Base-by-base conservation (phyloP, 2,797 vertebrate species). In the Alexandromys oeconomus region DNA sequence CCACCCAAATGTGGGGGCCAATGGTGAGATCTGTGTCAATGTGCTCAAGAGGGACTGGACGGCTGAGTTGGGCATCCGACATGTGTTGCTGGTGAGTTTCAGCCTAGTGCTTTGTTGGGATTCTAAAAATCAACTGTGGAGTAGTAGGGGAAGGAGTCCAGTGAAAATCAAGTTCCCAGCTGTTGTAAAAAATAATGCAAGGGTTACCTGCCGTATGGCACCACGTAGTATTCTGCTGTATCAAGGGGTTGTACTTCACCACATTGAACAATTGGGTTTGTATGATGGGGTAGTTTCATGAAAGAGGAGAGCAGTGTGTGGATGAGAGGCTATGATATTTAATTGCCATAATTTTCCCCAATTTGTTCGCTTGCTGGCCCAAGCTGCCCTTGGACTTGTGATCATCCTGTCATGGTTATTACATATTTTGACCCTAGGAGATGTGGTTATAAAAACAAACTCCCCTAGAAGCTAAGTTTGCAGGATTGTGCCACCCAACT, bases 11-110 rank as follows among this genome's bases (percentile, higher is more conserved):
- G 99, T 99, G 96, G 99, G 99, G 7, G 99, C 99, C 98, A 99
- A 99, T 23, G 99, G 99, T 19, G 99, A 99, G 98, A 99, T 99
- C 98, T 99, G 99, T 91, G 99, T 99, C 98, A 99, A 99, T 6
- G 99, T 99, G 92, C 98, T 99, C 98, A 99, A 99, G 97, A 99
- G 99, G 96, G 99, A 99, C 98, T 99, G 99, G 99, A 99, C 99
- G 29, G 99, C 99, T 25, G 99, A 99, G 91, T 98, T 99, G 51
- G 99, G 99, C 94, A 99, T 99, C 97, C 98, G 99, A 98, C 99
- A 99, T 27, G 99, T 99, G 92, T 98, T 99, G 97, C 98, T 99
- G 98, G 99, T 99, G 85, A 97, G 98, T 96, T 86, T 63, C 13
- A 17, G 37, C 19, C 27, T 8, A 2, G 23, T n/a, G 11, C 54